Percentiles rank a stretch among this genome's conserved stretches.
phyloP scores from a whole-genome alignment of 2,888 invertebrate genomes.

The Autographa pulchrina region DNA sequence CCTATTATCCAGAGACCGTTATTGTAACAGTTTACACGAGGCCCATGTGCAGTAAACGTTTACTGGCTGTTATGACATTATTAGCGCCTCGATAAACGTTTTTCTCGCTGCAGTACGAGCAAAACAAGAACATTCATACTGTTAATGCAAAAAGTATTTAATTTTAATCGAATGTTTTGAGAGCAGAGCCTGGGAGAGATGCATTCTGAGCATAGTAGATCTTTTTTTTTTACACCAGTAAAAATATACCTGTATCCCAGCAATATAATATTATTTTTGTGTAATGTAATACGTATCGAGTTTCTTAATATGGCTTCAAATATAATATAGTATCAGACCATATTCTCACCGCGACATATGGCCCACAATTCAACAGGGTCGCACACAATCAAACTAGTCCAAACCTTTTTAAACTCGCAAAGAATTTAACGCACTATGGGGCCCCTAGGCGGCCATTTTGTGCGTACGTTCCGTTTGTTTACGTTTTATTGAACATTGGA shows the following conservation, averaged over 20 bases:
- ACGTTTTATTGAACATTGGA: conserved; percentile 59
- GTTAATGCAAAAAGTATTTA: conserved; percentile 18
- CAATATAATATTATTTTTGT: not conserved
- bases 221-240: not conserved
- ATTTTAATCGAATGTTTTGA: conserved; percentile 21
- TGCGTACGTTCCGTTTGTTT: conserved; percentile 62
- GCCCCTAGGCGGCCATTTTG: conserved; percentile 55
- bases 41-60: not conserved
- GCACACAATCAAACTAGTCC: conserved; percentile 15
- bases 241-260: not conserved
- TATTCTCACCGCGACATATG: conserved; percentile 22
- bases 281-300: conserved; percentile 6
- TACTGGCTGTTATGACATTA: conserved; percentile 2
- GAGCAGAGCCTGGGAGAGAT: too few relatives aligned
- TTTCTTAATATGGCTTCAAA: conserved; percentile 28
- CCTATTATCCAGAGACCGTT: not conserved
- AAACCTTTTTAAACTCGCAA: conserved; percentile 29
- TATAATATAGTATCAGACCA: conserved; percentile 14
- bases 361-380: conserved; percentile 17
- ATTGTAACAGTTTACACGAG: not conserved
- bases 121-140: conserved; percentile 12
- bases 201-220: not conserved
- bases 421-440: conserved; percentile 37
- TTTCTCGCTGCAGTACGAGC: conserved; percentile 12
- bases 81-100: conserved; percentile 12